Evolutionary conservation across 2,888 invertebrate species (phyloP).

Genomic region (Cheilosia grossa): DNA sequence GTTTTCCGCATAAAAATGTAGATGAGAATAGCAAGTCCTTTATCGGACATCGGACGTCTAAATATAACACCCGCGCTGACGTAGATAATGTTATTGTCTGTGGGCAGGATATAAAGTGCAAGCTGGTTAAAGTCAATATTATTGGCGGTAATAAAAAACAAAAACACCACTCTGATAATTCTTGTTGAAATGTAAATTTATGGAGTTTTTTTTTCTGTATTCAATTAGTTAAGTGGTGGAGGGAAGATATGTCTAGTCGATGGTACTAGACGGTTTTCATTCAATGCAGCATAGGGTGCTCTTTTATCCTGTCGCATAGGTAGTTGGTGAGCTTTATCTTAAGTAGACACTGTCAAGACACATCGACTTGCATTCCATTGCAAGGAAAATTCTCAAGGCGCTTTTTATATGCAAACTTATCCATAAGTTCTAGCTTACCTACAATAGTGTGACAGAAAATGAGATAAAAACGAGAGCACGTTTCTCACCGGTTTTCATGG

Average conservation of each 20-base stretch:
- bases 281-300: too few relatives aligned
- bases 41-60: not conserved
- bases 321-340: too few relatives aligned
- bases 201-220: not conserved
- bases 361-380: too few relatives aligned
- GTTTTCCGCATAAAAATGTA: constrained; percentile 13
- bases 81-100: constrained; percentile 3
- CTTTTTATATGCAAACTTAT: not conserved
- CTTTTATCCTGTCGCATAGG: too few relatives aligned
- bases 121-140: not conserved
- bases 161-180: not conserved
- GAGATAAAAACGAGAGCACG: not conserved
- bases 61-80: constrained; percentile 8
- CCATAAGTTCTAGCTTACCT: not conserved
- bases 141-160: not conserved
- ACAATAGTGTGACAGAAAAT: too few relatives aligned
- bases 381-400: too few relatives aligned
- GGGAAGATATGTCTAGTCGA: too few relatives aligned
- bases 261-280: too few relatives aligned
- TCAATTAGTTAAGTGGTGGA: too few relatives aligned
- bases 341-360: too few relatives aligned
- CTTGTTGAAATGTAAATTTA: not conserved
- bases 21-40: constrained; percentile 4
- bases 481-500: constrained; percentile 14
- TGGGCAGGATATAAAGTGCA: constrained; percentile 11